phyloP scores from a whole-genome alignment of 2,797 vertebrate genomes.

The Tympanoctomys barrerae region DNA sequence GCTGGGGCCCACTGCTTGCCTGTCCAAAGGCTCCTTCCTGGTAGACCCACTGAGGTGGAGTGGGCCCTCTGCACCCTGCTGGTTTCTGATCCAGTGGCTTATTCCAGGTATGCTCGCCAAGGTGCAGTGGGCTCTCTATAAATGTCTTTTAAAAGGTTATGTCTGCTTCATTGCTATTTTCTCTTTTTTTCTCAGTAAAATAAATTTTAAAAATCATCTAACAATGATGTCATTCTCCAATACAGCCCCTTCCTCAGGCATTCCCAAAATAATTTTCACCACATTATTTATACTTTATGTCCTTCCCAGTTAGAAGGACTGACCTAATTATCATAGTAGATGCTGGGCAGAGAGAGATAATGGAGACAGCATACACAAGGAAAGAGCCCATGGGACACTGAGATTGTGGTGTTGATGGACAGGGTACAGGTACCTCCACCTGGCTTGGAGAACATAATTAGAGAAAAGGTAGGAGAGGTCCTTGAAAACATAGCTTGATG shows the following conservation, averaged over 20 bases:
- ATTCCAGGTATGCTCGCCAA: no score
- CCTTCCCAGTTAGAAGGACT: not conserved
- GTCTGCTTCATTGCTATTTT: no score
- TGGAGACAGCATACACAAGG: not conserved
- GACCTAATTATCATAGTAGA: not conserved
- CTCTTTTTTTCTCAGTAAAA: no score
- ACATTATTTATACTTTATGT: conserved; percentile 13
- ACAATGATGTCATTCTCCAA: not conserved
- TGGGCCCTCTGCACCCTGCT: no score
- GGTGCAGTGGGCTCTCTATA: no score
- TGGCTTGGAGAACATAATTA: not conserved
- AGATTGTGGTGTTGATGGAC: not conserved
- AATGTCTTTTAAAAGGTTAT: no score
- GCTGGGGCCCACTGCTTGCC: no score
- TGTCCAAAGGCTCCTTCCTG: no score
- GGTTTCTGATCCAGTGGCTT: no score
- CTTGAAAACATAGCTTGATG: not conserved
- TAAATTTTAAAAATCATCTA: not conserved
- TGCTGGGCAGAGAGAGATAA: not conserved
- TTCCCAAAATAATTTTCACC: conserved; percentile 19
- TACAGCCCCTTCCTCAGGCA: not conserved
- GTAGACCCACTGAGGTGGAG: no score
- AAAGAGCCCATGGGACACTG: not conserved
- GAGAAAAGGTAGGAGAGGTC: not conserved
- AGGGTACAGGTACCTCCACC: not conserved